phyloP scores from a whole-genome alignment of 2,888 invertebrate species.

The Cheilosia vulpina region DNA sequence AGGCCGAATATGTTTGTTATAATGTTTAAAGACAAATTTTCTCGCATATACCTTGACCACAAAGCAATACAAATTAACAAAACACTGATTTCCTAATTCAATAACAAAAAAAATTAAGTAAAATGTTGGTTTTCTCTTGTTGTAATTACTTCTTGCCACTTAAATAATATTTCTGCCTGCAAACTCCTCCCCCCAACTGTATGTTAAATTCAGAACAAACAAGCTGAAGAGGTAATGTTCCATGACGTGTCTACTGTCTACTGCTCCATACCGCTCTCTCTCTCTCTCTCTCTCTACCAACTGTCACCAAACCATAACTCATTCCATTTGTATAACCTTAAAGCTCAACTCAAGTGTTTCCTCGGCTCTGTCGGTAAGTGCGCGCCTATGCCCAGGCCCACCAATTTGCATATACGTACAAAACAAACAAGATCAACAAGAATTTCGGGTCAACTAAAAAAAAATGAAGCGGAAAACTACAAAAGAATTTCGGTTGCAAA shows the following conservation, averaged over 20 bases:
- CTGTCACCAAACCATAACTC: slow-evolving; percentile 29
- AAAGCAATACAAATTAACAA: no score
- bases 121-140: no score
- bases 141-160: no score
- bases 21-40: no score
- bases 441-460: slow-evolving; percentile 65
- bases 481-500: slow-evolving; percentile 66
- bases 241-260: slow-evolving; percentile 43
- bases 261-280: background rate
- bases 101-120: no score
- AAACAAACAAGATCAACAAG: slow-evolving; percentile 70
- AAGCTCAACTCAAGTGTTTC: slow-evolving; percentile 12
- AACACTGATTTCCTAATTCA: no score
- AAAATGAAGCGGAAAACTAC: slow-evolving; percentile 30
- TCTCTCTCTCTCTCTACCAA: background rate
- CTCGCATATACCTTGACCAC: no score
- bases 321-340: slow-evolving; percentile 18
- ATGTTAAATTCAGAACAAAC: slow-evolving; percentile 12
- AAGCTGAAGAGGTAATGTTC: slow-evolving; percentile 61
- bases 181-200: slow-evolving; percentile 36
- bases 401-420: slow-evolving; percentile 63
- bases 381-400: slow-evolving; percentile 22
- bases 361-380: slow-evolving; percentile 7
- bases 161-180: background rate
- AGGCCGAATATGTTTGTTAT: no score